phyloP scores from a whole-genome alignment of 2,888 invertebrate species.

The Mesorhabditis belari region DNA sequence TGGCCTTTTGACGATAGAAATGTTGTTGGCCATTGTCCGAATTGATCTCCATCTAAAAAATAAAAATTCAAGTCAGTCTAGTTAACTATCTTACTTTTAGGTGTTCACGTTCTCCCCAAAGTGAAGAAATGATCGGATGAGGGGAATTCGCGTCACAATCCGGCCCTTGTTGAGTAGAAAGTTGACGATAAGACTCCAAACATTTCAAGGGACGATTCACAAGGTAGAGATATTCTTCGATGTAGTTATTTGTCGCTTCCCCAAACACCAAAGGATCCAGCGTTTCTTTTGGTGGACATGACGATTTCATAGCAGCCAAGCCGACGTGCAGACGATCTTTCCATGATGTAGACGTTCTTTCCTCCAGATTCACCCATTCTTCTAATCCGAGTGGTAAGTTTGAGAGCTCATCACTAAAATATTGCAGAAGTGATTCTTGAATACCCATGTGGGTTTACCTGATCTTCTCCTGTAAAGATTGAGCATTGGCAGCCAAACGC shows the following conservation, averaged over 20 bases:
- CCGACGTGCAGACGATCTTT: neutral
- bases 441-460: conserved; percentile 1
- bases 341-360: too few species aligned
- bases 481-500: conserved; percentile 22
- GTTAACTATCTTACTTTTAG: too few species aligned
- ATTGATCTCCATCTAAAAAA: neutral
- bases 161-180: conserved; percentile 2
- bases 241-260: conserved; percentile 19
- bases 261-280: conserved; percentile 32
- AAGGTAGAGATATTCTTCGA: conserved; percentile 15
- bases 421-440: neutral
- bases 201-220: conserved; percentile 22
- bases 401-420: conserved; percentile 3
- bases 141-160: conserved; percentile 13
- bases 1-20: neutral
- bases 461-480: neutral
- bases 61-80: too few species aligned
- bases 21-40: too few species aligned
- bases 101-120: too few species aligned
- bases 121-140: conserved; percentile 15
- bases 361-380: conserved; percentile 13
- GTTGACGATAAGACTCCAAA: conserved; percentile 11
- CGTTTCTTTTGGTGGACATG: conserved; percentile 22
- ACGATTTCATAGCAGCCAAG: conserved; percentile 1
- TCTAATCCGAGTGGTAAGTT: conserved; percentile 7